Evolutionary conservation across 2,113 vertebrate genomes (phyloP), one percentile per base, ranked within the genome.

Genomic region (Albula goreensis): DNA sequence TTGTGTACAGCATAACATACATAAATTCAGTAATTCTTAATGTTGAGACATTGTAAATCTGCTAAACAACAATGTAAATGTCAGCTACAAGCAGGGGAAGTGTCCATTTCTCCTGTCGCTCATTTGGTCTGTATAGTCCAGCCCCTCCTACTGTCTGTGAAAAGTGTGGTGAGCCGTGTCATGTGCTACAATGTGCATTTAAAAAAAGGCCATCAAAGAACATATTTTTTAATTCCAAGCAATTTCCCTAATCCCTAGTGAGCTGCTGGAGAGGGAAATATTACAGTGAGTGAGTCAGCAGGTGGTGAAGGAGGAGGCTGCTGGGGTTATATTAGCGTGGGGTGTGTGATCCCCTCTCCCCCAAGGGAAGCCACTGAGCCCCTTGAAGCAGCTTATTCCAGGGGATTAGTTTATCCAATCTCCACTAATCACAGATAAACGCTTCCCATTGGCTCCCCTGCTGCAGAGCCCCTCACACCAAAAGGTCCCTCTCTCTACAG

Each of bases 391-490:
- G 94, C 90, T 95, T 96, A 96, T 94, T 95, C 95, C 90, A 87
- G 93, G 90, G 95, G 96, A 97, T 97, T 97, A 97, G 94, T 96
- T 96, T 90, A 92, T 95, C 93, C 95, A 97, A 97, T 97, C 96
- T 95, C 93, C 93, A 94, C 96, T 97, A 97, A 97, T 97, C 94
- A 91, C 93, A 94, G 93, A 96, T 97, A 97, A 97, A 96, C 92
- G 95, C 92, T 96, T 96, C 94, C 95, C 95, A 94, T 91, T 96
- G 94, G 92, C 95, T 90, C 93, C 91, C 89, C 91, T 88, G 83
- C 92, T 93, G 87, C 90, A 90, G 83, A 88, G 31, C 79, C 83
- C 53, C 82, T 86, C 88, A 87, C 89, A 88, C 83, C 87, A 41
- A 49, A 88, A 89, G 80, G 84, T 74, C 79, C 85, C 80, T 89